phyloP scores from a whole-genome alignment of 2,888 invertebrate genomes.

The Archips crataeganus region DNA sequence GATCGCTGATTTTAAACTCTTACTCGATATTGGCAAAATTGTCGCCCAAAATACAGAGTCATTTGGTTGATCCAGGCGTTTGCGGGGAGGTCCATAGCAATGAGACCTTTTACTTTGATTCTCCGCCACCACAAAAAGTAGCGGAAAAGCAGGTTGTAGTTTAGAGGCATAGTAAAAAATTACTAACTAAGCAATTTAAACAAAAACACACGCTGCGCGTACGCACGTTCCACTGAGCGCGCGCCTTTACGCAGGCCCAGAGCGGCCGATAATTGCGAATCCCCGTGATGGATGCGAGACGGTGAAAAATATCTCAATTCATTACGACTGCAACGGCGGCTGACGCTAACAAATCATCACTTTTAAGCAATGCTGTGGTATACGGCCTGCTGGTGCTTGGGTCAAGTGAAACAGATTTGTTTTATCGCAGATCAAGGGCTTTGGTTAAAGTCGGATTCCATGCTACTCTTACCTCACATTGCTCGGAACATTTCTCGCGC shows the following conservation, averaged over 20 bases:
- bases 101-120: too few species aligned
- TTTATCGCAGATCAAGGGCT: neutral
- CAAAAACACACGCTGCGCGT: neutral
- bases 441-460: neutral
- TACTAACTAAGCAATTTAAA: neutral
- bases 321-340: slow-evolving; percentile 15
- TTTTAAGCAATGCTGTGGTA: slow-evolving; percentile 4
- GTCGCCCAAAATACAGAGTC: too few species aligned
- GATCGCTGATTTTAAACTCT: too few species aligned
- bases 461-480: too few species aligned
- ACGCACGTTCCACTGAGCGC: neutral
- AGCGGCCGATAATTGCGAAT: slow-evolving; percentile 39
- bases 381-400: neutral
- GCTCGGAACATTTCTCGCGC: too few species aligned
- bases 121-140: too few species aligned
- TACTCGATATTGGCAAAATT: too few species aligned
- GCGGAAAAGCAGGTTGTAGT: too few species aligned
- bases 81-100: too few species aligned
- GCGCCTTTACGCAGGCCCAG: slow-evolving; percentile 10
- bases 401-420: slow-evolving; percentile 5
- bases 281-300: slow-evolving; percentile 36
- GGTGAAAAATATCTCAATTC: slow-evolving; percentile 43
- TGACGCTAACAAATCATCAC: slow-evolving; percentile 33
- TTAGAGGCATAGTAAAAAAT: too few species aligned
- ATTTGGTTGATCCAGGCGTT: too few species aligned